Evolutionary conservation across 1,140 invertebrate genomes (phyloP).

Genomic region (Scaptomyza hsui): DNA sequence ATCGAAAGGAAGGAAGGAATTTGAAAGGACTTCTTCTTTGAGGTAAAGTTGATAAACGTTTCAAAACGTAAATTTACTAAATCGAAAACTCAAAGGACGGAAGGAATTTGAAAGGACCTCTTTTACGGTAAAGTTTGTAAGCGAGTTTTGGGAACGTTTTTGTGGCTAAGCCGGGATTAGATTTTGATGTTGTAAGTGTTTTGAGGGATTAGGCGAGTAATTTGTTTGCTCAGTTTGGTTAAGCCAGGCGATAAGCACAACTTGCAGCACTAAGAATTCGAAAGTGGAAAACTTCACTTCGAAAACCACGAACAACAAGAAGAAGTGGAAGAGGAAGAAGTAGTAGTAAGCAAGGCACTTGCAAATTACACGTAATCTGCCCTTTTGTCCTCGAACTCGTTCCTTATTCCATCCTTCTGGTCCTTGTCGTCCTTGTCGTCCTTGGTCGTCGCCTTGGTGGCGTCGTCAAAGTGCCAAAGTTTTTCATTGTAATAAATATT

Average conservation of each 20-base stretch:
- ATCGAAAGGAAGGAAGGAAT: conserved; percentile 1
- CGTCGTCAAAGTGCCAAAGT: conserved; percentile 79
- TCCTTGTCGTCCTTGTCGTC: not conserved
- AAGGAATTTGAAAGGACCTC: not conserved
- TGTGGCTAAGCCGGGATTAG: conserved; percentile 11
- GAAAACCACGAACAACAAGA: not conserved
- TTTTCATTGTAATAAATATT: conserved; percentile 82
- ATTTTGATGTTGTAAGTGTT: conserved; percentile 23
- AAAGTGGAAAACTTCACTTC: conserved; percentile 4
- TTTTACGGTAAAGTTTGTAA: too few species aligned
- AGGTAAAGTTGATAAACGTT: too few species aligned
- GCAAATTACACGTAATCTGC: conserved; percentile 56
- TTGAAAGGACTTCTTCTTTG: too few species aligned
- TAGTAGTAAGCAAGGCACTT: conserved; percentile 28
- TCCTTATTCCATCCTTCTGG: not conserved
- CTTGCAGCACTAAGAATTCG: not conserved
- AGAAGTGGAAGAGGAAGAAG: not conserved
- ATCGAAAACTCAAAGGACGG: conserved; percentile 4
- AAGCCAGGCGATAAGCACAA: conserved; percentile 11
- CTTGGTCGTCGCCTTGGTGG: conserved; percentile 58
- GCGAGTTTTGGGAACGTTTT: not conserved
- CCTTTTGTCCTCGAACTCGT: conserved; percentile 39
- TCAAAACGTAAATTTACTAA: not conserved
- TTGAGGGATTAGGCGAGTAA: conserved; percentile 30
- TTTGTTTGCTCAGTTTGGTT: conserved; percentile 21